Percentiles rank a stretch among this genome's conserved stretches.
phyloP scores from a whole-genome alignment of 2,888 invertebrate genomes.

The Eilema sororculum region DNA sequence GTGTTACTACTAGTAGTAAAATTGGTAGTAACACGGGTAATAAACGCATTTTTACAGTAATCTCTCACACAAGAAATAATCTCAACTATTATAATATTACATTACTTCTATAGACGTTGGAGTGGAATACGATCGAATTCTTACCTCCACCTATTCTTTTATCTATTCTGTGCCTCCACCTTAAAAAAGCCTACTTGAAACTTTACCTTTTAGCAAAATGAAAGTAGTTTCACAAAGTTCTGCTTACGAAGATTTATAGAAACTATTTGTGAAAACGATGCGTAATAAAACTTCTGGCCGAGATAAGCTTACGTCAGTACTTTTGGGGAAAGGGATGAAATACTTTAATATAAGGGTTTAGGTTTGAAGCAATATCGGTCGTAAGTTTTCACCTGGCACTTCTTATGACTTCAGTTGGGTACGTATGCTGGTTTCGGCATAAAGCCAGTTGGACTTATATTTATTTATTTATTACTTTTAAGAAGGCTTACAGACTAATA shows the following conservation, averaged over 20 bases:
- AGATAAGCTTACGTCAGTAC: conserved; percentile 8
- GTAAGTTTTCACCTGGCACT: not conserved
- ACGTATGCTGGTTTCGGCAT: not conserved
- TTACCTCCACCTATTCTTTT: not conserved
- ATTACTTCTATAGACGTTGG: too few species aligned
- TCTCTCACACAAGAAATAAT: too few species aligned
- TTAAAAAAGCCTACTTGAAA: not conserved
- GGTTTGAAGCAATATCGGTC: not conserved
- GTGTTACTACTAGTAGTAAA: too few species aligned
- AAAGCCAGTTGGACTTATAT: not conserved
- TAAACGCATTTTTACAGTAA: too few species aligned
- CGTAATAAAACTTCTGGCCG: conserved; percentile 14
- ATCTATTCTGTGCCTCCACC: not conserved
- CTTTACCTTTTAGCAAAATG: conserved; percentile 10
- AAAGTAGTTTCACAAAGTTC: conserved; percentile 5
- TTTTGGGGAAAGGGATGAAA: conserved; percentile 9
- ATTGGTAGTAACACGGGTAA: too few species aligned
- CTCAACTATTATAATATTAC: too few species aligned
- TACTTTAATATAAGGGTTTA: conserved; percentile 9
- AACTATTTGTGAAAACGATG: conserved; percentile 8
- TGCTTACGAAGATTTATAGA: conserved; percentile 16
- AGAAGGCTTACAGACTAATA: too few species aligned
- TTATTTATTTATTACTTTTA: too few species aligned
- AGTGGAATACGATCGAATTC: not conserved
- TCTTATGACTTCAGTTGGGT: not conserved